Percentiles rank a stretch among this genome's conserved stretches.
phyloP scores from a whole-genome alignment of 2,113 vertebrate species.

The Cephalopterus ornatus region DNA sequence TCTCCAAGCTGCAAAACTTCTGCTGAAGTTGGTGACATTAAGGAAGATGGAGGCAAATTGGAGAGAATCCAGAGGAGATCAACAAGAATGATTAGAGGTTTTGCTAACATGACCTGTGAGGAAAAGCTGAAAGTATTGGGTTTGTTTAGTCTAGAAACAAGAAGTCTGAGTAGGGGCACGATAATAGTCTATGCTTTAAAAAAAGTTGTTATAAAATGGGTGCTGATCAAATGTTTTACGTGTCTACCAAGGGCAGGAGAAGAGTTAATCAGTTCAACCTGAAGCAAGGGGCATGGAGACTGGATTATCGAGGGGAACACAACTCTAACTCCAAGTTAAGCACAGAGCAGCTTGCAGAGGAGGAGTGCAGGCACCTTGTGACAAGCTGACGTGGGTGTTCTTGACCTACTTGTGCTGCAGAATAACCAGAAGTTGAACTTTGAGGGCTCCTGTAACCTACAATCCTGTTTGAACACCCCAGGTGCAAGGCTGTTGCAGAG shows the following conservation, averaged over 20 bases:
- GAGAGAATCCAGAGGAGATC: slow-evolving; percentile 50
- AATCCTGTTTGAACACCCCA: not conserved
- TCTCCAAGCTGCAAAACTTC: slow-evolving; percentile 57
- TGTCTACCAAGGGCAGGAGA: not conserved
- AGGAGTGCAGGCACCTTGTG: not conserved
- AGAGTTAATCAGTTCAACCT: not conserved
- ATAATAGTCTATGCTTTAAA: not conserved
- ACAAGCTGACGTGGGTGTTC: not conserved
- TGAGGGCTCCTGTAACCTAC: not conserved
- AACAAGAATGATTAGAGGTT: slow-evolving; percentile 62
- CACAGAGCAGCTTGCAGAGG: not conserved
- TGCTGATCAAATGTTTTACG: not conserved
- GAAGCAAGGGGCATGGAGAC: not conserved
- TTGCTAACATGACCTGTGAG: slow-evolving; percentile 54
- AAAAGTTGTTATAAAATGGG: not conserved
- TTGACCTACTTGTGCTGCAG: not conserved
- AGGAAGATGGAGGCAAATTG: slow-evolving; percentile 59
- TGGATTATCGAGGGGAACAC: not conserved
- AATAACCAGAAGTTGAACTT: not conserved
- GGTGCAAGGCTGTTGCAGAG: not conserved
- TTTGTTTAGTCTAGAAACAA: slow-evolving; percentile 58
- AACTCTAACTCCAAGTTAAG: not conserved
- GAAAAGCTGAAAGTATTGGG: slow-evolving; percentile 45
- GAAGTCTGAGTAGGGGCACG: not conserved
- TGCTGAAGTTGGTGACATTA: slow-evolving; percentile 60